Percentiles rank a stretch among this genome's conserved stretches.
Conservation (phyloP, 2,888 invertebrate genomes). For the Malacosoma neustria region DNA sequence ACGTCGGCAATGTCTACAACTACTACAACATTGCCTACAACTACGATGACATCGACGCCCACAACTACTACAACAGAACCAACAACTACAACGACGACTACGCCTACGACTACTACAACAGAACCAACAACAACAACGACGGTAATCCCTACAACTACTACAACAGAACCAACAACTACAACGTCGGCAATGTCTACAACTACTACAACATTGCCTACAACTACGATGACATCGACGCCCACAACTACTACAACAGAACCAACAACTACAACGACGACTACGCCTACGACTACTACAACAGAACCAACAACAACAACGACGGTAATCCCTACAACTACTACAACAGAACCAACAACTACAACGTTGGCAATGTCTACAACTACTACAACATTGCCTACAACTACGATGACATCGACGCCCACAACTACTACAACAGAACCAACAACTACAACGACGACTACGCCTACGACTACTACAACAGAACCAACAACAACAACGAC, state of each 20-base stretch:
- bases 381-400: background rate
- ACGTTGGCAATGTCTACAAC: background rate
- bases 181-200: slow-evolving; percentile 1
- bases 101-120: background rate
- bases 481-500: background rate
- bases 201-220: background rate
- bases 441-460: background rate
- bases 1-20: background rate
- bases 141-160: background rate
- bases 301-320: background rate
- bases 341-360: background rate
- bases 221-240: background rate
- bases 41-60: background rate
- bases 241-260: slow-evolving; percentile 2
- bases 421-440: background rate
- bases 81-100: background rate
- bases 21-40: background rate
- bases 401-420: background rate
- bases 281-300: background rate
- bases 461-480: background rate
- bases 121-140: background rate
- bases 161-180: background rate
- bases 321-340: background rate
- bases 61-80: background rate
- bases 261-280: background rate